A percentile compares a stretch with the other conserved stretches of the same genome.
These are phyloP conservation scores for Petrocephalus zakoni DNA, from an alignment of 2,113 vertebrate genomes.

Conservation along the genomic window DNA sequence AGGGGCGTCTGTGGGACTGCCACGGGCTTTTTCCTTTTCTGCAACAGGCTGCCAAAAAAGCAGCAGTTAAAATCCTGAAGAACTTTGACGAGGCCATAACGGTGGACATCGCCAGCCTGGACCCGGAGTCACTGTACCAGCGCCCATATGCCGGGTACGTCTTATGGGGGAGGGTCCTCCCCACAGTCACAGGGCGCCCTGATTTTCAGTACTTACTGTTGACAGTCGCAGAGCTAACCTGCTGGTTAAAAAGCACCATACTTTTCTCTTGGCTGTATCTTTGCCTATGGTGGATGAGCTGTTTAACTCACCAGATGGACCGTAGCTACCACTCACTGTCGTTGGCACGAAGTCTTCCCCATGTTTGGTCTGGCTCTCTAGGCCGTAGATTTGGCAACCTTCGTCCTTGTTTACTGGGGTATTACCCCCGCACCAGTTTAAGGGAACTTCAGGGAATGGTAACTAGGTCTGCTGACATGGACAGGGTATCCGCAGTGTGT, in stretches of 20 bases:
- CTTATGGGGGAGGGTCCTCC: background rate
- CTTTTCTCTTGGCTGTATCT: background rate
- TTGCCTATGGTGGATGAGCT: background rate
- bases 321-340: background rate
- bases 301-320: background rate
- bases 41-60: conserved; percentile 71
- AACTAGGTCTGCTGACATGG: background rate
- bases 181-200: background rate
- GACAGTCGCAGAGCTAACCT: background rate
- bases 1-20: background rate
- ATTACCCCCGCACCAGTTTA: too few species aligned
- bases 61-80: conserved; percentile 93
- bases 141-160: conserved; percentile 93
- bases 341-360: background rate
- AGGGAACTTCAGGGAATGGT: too few species aligned
- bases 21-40: background rate
- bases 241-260: background rate
- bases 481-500: background rate
- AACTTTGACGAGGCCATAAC: conserved; percentile 99
- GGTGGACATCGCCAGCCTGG: conserved; percentile 90
- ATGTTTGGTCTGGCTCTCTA: background rate
- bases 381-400: background rate
- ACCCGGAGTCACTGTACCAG: conserved; percentile 93
- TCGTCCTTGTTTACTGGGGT: background rate
- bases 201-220: background rate